Evolutionary conservation across 2,113 vertebrate species (phyloP), one percentile per base, ranked within the genome.

Genomic region (Ochotona princeps): DNA sequence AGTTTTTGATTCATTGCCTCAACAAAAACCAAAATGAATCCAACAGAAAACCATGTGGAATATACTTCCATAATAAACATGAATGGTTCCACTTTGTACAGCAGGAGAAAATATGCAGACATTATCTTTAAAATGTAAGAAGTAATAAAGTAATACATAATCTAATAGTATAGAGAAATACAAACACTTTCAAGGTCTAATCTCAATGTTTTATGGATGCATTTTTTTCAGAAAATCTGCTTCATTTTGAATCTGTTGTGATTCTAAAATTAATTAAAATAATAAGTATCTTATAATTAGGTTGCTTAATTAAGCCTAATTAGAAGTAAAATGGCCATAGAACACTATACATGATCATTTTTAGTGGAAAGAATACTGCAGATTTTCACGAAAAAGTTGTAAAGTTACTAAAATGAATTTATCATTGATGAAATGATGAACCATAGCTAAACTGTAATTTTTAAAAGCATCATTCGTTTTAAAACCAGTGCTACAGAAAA

Each of bases 261-360:
- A 97, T 85, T 96, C 78, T 74, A 51, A 60, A 95, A 1, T 1
- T 4, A 96, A 20, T 95, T 51, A 96, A 97, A 96, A 73, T 97
- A 97, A 91, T 85, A 73, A 96, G 49, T n/a, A n/a, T n/a, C n/a
- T n/a, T n/a, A n/a, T 76, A 96, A 97, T 96, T 95, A 95, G 5
- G 3, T 96, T 95, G 93, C 92, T 83, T 67, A 97, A 95, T 96
- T 95, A 95, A 97, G 96, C 85, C 57, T 91, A 96, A 95, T 96
- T 96, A 91, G 82, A 94, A 96, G 38, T 93, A 95, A 97, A 97
- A 92, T 94, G 96, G 32, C 13, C 84, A 90, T 35, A 90, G 67
- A 95, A 0, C 86, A 90, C 76, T 96, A 74, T 11, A 72, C 93
- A 32, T 35, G 25, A 78, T 15, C 30, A 35, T n/a, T 73, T 11